These are phyloP conservation scores for Petrocephalus sullivani DNA, from an alignment of 2,797 vertebrate species.

Conservation along the genomic window DNA sequence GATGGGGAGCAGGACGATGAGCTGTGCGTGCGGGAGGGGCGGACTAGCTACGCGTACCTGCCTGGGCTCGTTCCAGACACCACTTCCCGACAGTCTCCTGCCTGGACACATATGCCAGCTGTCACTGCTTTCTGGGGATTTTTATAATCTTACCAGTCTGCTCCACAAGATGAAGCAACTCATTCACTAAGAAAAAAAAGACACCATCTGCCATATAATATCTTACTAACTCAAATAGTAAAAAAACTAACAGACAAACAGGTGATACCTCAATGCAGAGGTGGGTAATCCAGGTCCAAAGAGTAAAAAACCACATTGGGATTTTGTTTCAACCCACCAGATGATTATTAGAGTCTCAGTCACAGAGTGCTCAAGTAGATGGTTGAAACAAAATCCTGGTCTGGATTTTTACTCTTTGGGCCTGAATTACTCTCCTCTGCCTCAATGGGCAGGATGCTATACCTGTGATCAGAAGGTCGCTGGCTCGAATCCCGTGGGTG, in stretches of 20 bases:
- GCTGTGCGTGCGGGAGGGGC: not conserved
- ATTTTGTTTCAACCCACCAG: too few relatives aligned
- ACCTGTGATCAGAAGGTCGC: not conserved
- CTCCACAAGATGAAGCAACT: not conserved
- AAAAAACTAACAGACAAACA: not conserved
- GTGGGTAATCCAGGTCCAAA: too few relatives aligned
- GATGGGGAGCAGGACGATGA: not conserved
- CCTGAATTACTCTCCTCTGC: too few relatives aligned
- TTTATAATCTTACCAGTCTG: not conserved
- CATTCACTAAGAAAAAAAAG: not conserved
- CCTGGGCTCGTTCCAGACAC: not conserved
- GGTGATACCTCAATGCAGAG: not conserved
- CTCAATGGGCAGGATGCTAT: not conserved
- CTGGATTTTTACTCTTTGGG: too few relatives aligned
- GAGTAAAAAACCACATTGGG: too few relatives aligned
- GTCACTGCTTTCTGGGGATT: not conserved
- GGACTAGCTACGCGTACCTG: not conserved
- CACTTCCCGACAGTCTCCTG: not conserved
- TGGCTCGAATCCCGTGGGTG: not conserved
- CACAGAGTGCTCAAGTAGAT: too few relatives aligned
- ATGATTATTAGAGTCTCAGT: too few relatives aligned
- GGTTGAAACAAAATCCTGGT: too few relatives aligned
- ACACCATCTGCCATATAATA: not conserved
- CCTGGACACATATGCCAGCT: not conserved
- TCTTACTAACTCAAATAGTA: not conserved